phyloP scores from a whole-genome alignment of 2,888 invertebrate genomes.

The Lamellibrachia columna region DNA sequence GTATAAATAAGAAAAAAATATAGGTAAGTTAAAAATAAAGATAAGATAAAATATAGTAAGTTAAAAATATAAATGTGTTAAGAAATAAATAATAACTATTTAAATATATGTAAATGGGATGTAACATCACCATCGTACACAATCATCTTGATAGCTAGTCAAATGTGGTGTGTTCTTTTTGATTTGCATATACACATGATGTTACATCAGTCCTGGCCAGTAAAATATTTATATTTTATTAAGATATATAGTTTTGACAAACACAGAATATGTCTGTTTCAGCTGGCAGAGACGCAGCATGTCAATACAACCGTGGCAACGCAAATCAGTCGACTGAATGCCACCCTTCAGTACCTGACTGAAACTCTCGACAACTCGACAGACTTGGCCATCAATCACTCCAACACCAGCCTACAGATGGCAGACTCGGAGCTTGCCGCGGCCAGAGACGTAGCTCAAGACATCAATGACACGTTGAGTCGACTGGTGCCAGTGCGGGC shows the following conservation, averaged over 20 bases:
- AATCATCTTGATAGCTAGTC: too few relatives aligned
- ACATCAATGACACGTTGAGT: not conserved
- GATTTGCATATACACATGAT: too few relatives aligned
- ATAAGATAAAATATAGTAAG: too few relatives aligned
- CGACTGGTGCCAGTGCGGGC: not conserved
- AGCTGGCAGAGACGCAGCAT: not conserved
- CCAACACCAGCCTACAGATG: not conserved
- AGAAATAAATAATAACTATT: too few relatives aligned
- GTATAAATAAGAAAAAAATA: too few relatives aligned
- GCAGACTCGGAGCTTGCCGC: not conserved
- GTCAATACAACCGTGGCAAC: not conserved
- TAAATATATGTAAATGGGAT: too few relatives aligned
- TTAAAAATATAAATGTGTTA: too few relatives aligned
- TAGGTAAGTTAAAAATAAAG: too few relatives aligned
- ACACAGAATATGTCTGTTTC: not conserved
- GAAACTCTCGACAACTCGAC: not conserved
- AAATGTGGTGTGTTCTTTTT: too few relatives aligned
- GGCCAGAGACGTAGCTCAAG: not conserved
- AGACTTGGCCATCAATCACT: not conserved
- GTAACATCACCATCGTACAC: too few relatives aligned
- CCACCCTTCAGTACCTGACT: not conserved
- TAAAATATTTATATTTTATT: not conserved
- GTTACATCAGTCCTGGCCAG: too few relatives aligned
- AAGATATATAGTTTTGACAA: not conserved
- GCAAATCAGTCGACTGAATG: not conserved